phyloP scores from a whole-genome alignment of 2,113 vertebrate species.

The Tenebrosternarchus preto region DNA sequence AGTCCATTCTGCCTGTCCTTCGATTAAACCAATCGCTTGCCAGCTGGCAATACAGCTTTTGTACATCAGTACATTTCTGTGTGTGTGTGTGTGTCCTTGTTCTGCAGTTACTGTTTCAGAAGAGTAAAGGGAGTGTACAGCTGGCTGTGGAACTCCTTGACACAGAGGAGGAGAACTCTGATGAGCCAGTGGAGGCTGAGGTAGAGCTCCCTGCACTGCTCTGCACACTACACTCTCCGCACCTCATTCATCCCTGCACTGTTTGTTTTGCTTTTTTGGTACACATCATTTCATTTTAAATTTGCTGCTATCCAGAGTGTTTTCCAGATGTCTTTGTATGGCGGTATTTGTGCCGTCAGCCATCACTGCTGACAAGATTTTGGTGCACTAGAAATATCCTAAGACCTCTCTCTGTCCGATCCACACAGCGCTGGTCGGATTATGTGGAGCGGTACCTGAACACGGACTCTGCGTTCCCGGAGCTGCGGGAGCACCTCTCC shows the following conservation, averaged over 20 bases:
- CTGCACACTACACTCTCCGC: background rate
- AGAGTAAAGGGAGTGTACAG: slow-evolving; percentile 87
- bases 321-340: too few relatives aligned
- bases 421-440: slow-evolving; percentile 90
- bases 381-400: too few relatives aligned
- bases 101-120: slow-evolving; percentile 87
- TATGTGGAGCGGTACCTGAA: slow-evolving; percentile 95
- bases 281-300: background rate
- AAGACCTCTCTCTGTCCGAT: background rate
- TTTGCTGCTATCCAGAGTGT: background rate
- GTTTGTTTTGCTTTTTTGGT: background rate
- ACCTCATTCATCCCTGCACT: background rate
- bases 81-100: background rate
- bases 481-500: slow-evolving; percentile 95
- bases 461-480: slow-evolving; percentile 92
- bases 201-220: slow-evolving; percentile 65
- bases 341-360: too few relatives aligned
- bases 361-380: too few relatives aligned
- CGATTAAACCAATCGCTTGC: background rate
- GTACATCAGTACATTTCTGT: slow-evolving; percentile 7
- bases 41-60: slow-evolving; percentile 1
- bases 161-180: slow-evolving; percentile 96
- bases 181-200: slow-evolving; percentile 94
- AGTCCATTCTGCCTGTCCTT: slow-evolving; percentile 6
- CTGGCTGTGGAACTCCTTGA: slow-evolving; percentile 94